A percentile compares a stretch with the other conserved stretches of the same genome.
phyloP scores from a whole-genome alignment of 1,140 invertebrate species.

The Neotoxoptera formosana region DNA sequence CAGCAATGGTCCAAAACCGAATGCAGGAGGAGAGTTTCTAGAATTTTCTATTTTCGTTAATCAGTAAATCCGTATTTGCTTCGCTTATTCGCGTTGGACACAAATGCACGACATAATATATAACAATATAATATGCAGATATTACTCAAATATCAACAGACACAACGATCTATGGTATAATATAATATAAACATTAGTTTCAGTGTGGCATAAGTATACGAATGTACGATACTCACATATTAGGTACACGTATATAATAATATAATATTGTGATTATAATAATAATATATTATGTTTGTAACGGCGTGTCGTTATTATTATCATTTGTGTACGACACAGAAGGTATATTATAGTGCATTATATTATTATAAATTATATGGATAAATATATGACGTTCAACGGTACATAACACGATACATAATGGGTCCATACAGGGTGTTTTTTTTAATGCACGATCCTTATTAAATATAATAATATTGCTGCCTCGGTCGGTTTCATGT shows the following conservation, averaged over 20 bases:
- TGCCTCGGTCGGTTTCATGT: neutral
- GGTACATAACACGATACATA: neutral
- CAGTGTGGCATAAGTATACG: neutral
- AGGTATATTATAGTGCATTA: neutral
- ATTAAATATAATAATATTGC: neutral
- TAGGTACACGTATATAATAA: neutral
- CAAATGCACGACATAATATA: neutral
- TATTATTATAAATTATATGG: neutral
- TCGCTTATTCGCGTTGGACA: neutral
- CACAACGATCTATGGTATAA: neutral
- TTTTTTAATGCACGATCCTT: too few species aligned
- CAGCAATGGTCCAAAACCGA: neutral
- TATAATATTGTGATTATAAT: slow-evolving; percentile 7
- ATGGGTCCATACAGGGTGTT: neutral
- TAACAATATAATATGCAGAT: neutral
- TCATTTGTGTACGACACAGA: neutral
- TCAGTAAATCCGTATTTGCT: neutral
- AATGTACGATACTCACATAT: too few species aligned
- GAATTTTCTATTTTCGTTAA: neutral
- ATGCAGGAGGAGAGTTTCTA: neutral
- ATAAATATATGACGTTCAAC: neutral
- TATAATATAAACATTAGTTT: neutral
- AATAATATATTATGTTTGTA: neutral
- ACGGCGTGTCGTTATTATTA: neutral
- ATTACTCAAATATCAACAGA: neutral